Base-by-base conservation (phyloP, 2,888 invertebrate genomes). In the Sinelater perroti region DNA sequence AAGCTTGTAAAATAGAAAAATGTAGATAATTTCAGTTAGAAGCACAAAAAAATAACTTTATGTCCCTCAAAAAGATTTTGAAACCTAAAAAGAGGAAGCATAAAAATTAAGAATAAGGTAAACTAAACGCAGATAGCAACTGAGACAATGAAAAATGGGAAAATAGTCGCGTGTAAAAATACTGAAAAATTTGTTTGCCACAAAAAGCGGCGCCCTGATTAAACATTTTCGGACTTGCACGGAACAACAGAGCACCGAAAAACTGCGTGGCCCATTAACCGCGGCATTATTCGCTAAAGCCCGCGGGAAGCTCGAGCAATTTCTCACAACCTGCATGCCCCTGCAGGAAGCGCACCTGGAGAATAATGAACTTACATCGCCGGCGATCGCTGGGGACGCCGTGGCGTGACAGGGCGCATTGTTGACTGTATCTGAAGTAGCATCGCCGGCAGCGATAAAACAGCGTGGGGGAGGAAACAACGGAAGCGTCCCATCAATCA, bases 401-500 rank as follows among this genome's bases (percentile, higher is more conserved):
- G 21, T 44, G 16, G 16, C 21, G 28, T 45, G 45, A 51, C 45
- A 57, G 49, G 31, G 42, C 30, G 31, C 46, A 38, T 40, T 57
- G 52, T 45, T 57, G 47, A 38, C 35, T 26, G 44, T 46, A 52
- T 52, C 44, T 45, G 47, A 26, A 33, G 57, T 45, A 57, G 36
- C 52, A 57, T 46, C 52, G 52, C 57, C 53, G 55, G 55, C 51
- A 58, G 61, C 47, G 52, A 59, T 56, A 56, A 53, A 54, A 56
- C 53, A 40, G 31, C 30, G 17, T 55, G 49, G 40, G 52, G 62
- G 59, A 49, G 47, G 38, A 59, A 55, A 45, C 45, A 57, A 50
- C 33, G 45, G 45, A 36, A 46, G 13, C 24, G 38, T 59, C 50
- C 38, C 59, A 62, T 62, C 62, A 56, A 62, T 62, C 62, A 62